Base-by-base conservation (phyloP, 2,113 vertebrate genomes). In the Engraulis encrasicolus region DNA sequence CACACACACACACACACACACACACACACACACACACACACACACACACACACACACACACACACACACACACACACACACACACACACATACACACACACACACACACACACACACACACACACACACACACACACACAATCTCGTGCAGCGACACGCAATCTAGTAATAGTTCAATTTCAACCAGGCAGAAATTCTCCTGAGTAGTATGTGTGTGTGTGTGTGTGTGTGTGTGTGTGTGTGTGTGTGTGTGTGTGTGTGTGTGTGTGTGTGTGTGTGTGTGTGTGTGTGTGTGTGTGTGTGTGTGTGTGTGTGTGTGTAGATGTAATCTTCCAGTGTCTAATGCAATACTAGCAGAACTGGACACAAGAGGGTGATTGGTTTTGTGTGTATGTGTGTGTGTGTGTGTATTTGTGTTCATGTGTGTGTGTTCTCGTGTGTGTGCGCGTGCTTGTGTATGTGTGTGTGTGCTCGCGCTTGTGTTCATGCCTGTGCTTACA, bases 301-400 rank as follows among this genome's bases (percentile, higher is more conserved):
- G 34, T 81, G 81, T 71, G 81, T 82, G 81, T 82, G 81, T 82
- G 54, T 82, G 81, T 81, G 34, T 23, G 34, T 7, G 20, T 71
- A 19, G 0, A 9, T 61, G 9, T 11, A 31, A 27, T 66, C 58
- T 66, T 31, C 40, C 40, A 45, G 40, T 45, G 40, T 9, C 40
- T 45, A 9, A 9, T 3, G 4, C 40, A 45, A 45, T 45, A 45
- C n/a, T n/a, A n/a, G n/a, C 19, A 58, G 52, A 20, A 20, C 1
- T 27, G 23, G 58, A 15, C 58, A 58, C 20, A 18, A 20, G 6
- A 11, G 58, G 23, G 58, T 27, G 58, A 66, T 1, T 66, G 23
- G 23, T 11, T 27, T 23, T 31, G n/a, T 66, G 12, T 66, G 23
- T 45, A 45, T 3, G 3, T 45, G 9, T 9, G 3, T 45, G 40